Evolutionary conservation across 2,888 invertebrate genomes (phyloP), one percentile per base, ranked within the genome.

Genomic region (Phalera bucephala): DNA sequence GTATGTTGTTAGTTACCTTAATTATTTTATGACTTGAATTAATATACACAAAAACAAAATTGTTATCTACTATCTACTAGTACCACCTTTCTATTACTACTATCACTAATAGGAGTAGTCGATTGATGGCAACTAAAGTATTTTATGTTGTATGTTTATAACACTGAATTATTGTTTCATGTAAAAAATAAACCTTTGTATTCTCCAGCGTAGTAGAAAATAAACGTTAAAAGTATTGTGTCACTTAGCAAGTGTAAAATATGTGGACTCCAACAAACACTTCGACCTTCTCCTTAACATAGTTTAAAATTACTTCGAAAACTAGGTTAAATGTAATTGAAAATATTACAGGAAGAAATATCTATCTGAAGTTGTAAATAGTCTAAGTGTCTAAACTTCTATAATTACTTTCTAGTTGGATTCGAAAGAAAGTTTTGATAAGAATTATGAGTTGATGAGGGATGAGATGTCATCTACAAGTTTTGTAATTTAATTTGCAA

Each of bases 191-290:
- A 21, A 33, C 17, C 10, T 40, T 44, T 41, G 12, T 44, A 35
- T n/a, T 34, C 12, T 29, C 20, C 11, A 36, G 41, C 41, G 19
- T 7, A 45, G 32, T 49, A 45, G 36, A 40, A 54, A 53, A 35
- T 25, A 20, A 40, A 42, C 36, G 40, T 26, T 45, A 23, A 28
- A 34, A 31, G 36, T 17, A 21, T 35, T 41, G 38, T 45, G 45
- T 40, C 37, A 48, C 22, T 10, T 1, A 5, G 10, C 10, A 22
- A 22, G 10, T 10, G 9, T 9, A 22, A 22, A 22, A 22, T 17
- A 17, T 17, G 3, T 3, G 17, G 6, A 17, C 3, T 17, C 3
- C 17, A 4, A 6, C 17, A 17, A 17, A 17, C 17, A 13, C 25
- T 11, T 11, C 12, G 25, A 7, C 13, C 25, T 11, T 10, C 25